Base-by-base conservation (phyloP, 2,888 invertebrate species). In the Drosophila stalkeri region DNA sequence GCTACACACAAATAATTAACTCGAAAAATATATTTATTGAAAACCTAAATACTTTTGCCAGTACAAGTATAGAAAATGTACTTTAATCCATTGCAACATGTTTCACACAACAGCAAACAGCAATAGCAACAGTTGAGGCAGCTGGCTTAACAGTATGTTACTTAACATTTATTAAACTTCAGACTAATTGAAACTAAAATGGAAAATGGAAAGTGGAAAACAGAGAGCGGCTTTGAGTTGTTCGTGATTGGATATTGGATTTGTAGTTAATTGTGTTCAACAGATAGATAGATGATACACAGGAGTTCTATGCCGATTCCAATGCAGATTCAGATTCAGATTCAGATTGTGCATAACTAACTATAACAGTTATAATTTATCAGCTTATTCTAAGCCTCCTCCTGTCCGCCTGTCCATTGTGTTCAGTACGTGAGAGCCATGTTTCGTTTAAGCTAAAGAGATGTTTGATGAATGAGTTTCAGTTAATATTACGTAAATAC, bases 1-100 rank as follows among this genome's bases (percentile, higher is more conserved):
- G 71, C 71, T 76, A 81, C 80, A 84, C 73, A 78, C 33, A 35
- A 51, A 64, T 52, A 62, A 74, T 75, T 81, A 88, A 81, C 79
- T 84, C 69, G 62, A 90, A 81, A 72, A 56, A 75, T 82, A 86
- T 80, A 80, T 86, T 82, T 82, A 86, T 77, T 74, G 70, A 86
- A 72, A 57, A 75, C 74, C 72, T 27, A 66, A 80, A 57, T 66
- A 77, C 64, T 71, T 77, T 72, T 66, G 59, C 57, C 63, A 44
- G 37, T 65, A 44, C 63, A 55, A 65, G 56, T 70, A 57, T 54
- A 70, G 44, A 18, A 69, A 61, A 49, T n/a, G 56, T 41, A 59
- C 46, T 52, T 63, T 57, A 54, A 44, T 35, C 51, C 52, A 52
- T 16, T 35, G 39, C 41, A 59, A 73, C 20, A 64, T 37, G 54